Evolutionary conservation across 2,113 vertebrate species (phyloP).

Genomic region (Brevimyrus niger): DNA sequence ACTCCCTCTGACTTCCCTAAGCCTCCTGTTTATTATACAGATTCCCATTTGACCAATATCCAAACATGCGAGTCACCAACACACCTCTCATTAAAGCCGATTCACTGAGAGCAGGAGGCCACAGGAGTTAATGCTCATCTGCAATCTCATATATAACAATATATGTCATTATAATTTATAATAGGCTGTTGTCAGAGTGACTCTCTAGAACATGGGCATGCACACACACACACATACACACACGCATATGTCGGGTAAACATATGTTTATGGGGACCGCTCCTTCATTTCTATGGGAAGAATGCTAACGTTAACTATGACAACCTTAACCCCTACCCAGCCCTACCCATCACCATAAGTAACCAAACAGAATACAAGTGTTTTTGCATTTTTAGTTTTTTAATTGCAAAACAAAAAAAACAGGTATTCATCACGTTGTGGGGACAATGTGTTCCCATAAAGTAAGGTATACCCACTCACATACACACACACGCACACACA

Average conservation of each 20-base stretch:
- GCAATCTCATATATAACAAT: slow-evolving; percentile 6
- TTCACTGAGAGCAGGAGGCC: background rate
- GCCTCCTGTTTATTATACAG: background rate
- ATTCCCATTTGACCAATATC: background rate
- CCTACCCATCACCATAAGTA: too few species aligned
- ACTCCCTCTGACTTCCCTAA: background rate
- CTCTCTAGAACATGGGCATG: background rate
- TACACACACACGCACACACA: background rate
- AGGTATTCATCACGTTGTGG: too few species aligned
- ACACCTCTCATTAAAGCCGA: background rate
- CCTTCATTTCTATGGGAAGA: too few species aligned
- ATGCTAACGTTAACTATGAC: too few species aligned
- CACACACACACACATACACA: background rate
- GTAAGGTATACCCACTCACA: too few species aligned
- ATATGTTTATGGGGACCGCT: too few species aligned
- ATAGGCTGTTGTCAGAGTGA: background rate
- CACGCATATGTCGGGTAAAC: too few species aligned
- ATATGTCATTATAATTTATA: background rate
- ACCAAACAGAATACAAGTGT: too few species aligned
- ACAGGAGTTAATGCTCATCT: background rate
- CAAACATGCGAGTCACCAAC: background rate
- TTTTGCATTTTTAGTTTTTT: too few species aligned
- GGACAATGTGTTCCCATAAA: too few species aligned
- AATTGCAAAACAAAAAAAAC: too few species aligned
- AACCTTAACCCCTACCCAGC: too few species aligned